Evolutionary conservation across 2,113 vertebrate genomes (phyloP), one percentile per base, ranked within the genome.

Genomic region (Lophura nycthemera): DNA sequence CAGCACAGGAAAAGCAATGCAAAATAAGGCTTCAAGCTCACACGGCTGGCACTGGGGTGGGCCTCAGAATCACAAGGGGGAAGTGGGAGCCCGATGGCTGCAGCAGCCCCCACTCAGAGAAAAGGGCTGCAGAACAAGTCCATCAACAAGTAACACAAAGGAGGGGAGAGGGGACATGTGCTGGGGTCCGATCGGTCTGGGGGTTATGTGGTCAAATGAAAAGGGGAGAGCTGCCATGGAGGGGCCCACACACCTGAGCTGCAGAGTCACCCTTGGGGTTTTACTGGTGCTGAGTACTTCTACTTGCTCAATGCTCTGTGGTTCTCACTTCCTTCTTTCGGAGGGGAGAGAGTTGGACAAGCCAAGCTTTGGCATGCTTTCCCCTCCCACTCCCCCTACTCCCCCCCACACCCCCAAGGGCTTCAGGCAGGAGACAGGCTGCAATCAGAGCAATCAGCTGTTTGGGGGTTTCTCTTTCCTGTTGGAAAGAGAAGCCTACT

Each of bases 311-410:
- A 5, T 5, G 7, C 19, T 67, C 42, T 32, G 65, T n/a, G 2
- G 8, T 20, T 96, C 84, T 91, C 48, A 25, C 43, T 94, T 92
- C 87, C 81, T 43, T 66, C 54, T 94, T 76, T 85, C 8, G 0
- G 66, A 76, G 43, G 48, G 30, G 9, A 69, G n/a, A 73, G 38
- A 36, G 47, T 1, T 7, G 47, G 11, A 21, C 8, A 25, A 65
- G 34, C 78, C 17, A 32, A 1, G 6, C 5, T 65, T 84, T 67
- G 75, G 34, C 48, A 85, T 43, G 16, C 3, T 8, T 60, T 78
- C 67, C 18, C 10, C 25, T 52, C 86, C 52, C 29, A 1, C 0
- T 36, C 67, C 13, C 12, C 20, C 10, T 38, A 38, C 4, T 38
- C 38, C 38, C 38, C 38, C 38, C 38, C 38, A 8, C 42, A 86